Evolutionary conservation across 2,797 vertebrate species (phyloP), one percentile per base, ranked within the genome.

Genomic region (Iguana delicatissima): DNA sequence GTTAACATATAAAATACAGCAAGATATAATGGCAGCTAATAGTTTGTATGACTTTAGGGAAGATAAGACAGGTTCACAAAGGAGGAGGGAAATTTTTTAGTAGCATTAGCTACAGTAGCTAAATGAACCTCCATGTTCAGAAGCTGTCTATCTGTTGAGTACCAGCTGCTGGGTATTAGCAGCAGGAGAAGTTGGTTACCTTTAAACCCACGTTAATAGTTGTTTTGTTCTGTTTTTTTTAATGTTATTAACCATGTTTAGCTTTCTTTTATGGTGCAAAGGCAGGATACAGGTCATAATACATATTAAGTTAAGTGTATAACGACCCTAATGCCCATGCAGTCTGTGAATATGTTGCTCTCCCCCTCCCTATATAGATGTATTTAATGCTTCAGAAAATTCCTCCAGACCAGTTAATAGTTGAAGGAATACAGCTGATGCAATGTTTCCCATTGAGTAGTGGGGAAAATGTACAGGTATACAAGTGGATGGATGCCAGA

Each of bases 351-450:
- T 94, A 90, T 91, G 89, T 93, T 95, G 89, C 10, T 8, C 8
- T 52, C 24, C 55, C 72, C 42, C 95, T 96, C 96, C 96, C 96
- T 95, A 96, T 97, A 96, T 97, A 96, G 93, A 94, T 96, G 92
- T 87, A 92, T 55, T 52, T 89, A 91, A 97, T 93, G 91, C 95
- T 96, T 94, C 90, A 94, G 94, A 95, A 97, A 97, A 96, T 96
- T 93, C 93, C 96, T 95, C 96, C 94, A 95, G 97, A 95, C 94
- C 91, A 92, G 96, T 97, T 96, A 96, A 97, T 97, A 95, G 93
- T 92, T 91, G 93, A 95, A 97, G 94, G 95, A 96, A 95, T 96
- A 94, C 96, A 97, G 94, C 96, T 97, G 97, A 97, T 12, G 87
- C 94, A 96, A 92, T 93, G 94, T 94, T 95, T 94, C 64, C 94